Percentiles rank a stretch among this genome's conserved stretches.
Conservation (phyloP, 1,140 invertebrate genomes). For the Nixonia krombeini region DNA sequence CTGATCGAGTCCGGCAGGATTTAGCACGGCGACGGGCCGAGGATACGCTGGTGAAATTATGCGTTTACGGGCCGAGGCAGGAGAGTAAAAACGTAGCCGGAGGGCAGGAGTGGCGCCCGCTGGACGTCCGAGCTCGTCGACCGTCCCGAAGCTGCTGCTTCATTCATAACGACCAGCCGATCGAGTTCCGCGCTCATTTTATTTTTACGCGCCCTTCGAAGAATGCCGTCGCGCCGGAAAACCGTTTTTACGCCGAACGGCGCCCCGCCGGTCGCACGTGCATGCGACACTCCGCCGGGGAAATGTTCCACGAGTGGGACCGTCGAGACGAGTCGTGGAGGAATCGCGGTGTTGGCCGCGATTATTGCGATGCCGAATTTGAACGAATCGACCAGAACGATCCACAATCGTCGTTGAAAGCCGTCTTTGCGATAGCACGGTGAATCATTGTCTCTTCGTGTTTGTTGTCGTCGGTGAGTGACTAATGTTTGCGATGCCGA, state of each 20-base stretch:
- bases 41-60: constrained; percentile 44
- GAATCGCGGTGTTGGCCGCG: too few species aligned
- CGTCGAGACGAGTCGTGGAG: too few species aligned
- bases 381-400: too few species aligned
- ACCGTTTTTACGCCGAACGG: constrained; percentile 35
- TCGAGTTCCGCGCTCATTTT: constrained; percentile 50
- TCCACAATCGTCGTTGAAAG: too few species aligned
- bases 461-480: too few species aligned
- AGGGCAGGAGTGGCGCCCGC: constrained; percentile 63
- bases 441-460: too few species aligned
- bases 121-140: constrained; percentile 63
- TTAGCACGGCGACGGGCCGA: constrained; percentile 47
- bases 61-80: constrained; percentile 32
- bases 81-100: constrained; percentile 57
- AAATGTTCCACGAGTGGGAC: background rate
- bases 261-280: constrained; percentile 6
- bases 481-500: too few species aligned
- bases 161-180: constrained; percentile 54
- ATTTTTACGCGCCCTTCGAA: constrained; percentile 53
- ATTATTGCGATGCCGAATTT: too few species aligned
- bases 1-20: constrained; percentile 26
- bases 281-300: background rate
- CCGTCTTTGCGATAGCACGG: too few species aligned
- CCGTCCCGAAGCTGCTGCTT: constrained; percentile 40
- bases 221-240: constrained; percentile 49